Conservation (phyloP, 1,140 invertebrate species). For the Helicorthomorpha holstii region DNA sequence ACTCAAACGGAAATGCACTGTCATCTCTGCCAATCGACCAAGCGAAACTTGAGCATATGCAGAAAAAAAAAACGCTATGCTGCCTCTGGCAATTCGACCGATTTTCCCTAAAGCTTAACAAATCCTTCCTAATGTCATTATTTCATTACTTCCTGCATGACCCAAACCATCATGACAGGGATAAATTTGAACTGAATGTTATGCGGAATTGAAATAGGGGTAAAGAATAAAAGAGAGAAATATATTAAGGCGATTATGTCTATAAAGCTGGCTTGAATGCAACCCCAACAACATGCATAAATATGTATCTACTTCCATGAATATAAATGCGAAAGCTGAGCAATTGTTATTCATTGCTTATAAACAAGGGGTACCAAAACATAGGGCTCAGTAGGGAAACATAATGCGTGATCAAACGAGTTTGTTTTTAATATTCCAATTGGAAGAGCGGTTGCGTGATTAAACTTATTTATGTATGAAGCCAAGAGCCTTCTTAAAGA, state of each 20-base stretch:
- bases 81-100: too few relatives aligned
- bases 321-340: too few relatives aligned
- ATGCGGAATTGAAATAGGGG: neutral
- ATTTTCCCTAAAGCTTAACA: neutral
- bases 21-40: neutral
- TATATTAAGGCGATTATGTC: neutral
- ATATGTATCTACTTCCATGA: too few relatives aligned
- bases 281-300: too few relatives aligned
- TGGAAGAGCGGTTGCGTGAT: neutral
- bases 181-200: neutral
- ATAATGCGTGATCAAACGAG: too few relatives aligned
- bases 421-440: neutral
- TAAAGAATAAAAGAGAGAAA: neutral
- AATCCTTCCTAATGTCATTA: neutral
- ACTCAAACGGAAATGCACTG: neutral
- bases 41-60: neutral
- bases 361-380: too few relatives aligned
- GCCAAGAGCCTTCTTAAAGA: neutral
- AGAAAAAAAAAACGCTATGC: neutral
- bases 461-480: neutral
- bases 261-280: too few relatives aligned
- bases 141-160: neutral
- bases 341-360: too few relatives aligned
- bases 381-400: too few relatives aligned
- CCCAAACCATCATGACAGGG: neutral